Conservation (phyloP, 1,140 invertebrate species). For the Penaeus chinensis region DNA sequence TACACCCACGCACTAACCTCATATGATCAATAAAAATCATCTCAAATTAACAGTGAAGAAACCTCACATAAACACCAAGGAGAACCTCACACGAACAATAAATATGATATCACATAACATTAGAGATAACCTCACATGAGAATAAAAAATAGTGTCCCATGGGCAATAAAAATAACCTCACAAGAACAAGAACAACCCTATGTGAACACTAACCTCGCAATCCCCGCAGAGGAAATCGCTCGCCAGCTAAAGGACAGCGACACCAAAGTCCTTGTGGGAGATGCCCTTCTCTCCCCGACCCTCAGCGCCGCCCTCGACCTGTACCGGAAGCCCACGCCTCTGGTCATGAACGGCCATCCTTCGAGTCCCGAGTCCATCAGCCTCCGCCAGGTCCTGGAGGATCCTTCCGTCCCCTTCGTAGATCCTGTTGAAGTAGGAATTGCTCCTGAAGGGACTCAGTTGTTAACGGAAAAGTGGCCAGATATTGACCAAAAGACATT, state of each 20-base stretch:
- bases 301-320: slow-evolving; percentile 27
- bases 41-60: no score
- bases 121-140: no score
- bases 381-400: slow-evolving; percentile 37
- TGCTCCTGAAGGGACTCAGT: background rate
- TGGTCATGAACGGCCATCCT: slow-evolving; percentile 9
- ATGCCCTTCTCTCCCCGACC: slow-evolving; percentile 6
- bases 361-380: background rate
- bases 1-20: no score
- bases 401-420: slow-evolving; percentile 32
- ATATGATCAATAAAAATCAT: no score
- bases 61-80: no score
- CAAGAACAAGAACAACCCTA: no score
- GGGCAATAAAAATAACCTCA: no score
- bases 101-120: no score
- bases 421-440: slow-evolving; percentile 40
- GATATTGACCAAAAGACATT: background rate
- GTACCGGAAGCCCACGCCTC: background rate
- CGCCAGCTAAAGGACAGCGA: slow-evolving; percentile 50
- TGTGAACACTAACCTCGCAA: no score
- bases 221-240: slow-evolving; percentile 50
- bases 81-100: no score
- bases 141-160: no score
- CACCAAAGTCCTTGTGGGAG: slow-evolving; percentile 40
- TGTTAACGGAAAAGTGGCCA: background rate